Base-by-base conservation (phyloP, 2,113 vertebrate species). In the Garra rufa region DNA sequence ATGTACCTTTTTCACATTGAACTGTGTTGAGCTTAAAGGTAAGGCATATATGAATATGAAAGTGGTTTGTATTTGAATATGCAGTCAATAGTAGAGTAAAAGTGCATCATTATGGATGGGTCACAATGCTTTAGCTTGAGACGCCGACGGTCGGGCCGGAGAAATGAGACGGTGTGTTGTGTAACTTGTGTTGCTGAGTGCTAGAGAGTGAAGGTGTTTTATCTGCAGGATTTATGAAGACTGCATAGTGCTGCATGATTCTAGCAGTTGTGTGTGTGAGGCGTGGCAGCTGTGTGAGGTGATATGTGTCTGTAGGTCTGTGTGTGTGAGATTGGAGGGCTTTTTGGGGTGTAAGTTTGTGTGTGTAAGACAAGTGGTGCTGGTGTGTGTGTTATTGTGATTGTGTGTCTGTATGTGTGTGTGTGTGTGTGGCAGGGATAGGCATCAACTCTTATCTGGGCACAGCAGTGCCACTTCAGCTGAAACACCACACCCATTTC, bases 401-500 rank as follows among this genome's bases (percentile, higher is more conserved):
- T 88, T 82, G 90, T 88, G 92, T 26, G n/a, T n/a, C n/a, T n/a
- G n/a, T n/a, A n/a, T n/a, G n/a, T 34, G 34, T 34, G 41, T 91
- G 93, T 84, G 90, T 89, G 83, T 85, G 91, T 78, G 67, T 81
- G 89, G 91, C 89, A 90, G 88, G 92, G 93, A 93, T 94, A 94
- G 93, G 92, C 83, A 93, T 94, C 92, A 91, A 89, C 90, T 91
- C 93, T 94, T 95, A 94, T 95, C 93, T 93, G 91, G 91, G 92
- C 91, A 92, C 91, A 92, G 91, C 94, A 95, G 94, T 95, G 93
- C 93, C 93, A 94, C 92, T 91, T 93, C 93, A 95, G 92, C 93
- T 94, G 94, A 94, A 95, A 95, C 94, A 90, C 93, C 93, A 93
- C 94, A 94, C 93, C 93, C 93, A 92, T 92, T 85, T 92, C 91